A percentile compares a stretch with the other conserved stretches of the same genome.
Conservation (phyloP, 2,888 invertebrate species). For the Mythimna ferrago region DNA sequence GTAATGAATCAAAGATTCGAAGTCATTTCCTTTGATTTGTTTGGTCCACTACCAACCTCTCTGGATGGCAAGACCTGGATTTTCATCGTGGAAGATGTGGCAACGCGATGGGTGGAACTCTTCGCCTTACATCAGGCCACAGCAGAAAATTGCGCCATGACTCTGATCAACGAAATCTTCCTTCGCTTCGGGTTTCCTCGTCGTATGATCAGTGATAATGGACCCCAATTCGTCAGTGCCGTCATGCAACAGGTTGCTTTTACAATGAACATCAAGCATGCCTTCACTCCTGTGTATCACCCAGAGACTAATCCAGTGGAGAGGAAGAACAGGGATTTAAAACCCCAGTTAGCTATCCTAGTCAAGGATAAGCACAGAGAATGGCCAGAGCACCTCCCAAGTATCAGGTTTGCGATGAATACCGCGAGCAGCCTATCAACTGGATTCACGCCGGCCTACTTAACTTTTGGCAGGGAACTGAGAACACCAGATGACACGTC, state of each 20-base stretch:
- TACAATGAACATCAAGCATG: background rate
- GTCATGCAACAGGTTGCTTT: background rate
- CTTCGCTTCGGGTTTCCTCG: constrained; percentile 71
- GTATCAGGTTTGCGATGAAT: constrained; percentile 9
- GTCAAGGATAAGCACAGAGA: background rate
- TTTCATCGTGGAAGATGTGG: constrained; percentile 42
- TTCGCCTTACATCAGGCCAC: constrained; percentile 39
- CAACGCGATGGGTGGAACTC: constrained; percentile 60
- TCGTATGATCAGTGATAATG: constrained; percentile 68
- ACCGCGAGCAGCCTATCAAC: background rate
- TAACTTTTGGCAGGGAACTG: too few relatives aligned
- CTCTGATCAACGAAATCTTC: constrained; percentile 66
- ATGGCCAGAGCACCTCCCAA: constrained; percentile 1
- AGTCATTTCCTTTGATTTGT: background rate
- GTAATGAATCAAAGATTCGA: background rate
- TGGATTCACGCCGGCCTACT: background rate
- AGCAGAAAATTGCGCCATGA: constrained; percentile 61
- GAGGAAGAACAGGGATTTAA: constrained; percentile 12
- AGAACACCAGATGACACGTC: constrained; percentile 2
- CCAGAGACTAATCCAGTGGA: constrained; percentile 7
- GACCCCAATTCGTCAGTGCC: constrained; percentile 60
- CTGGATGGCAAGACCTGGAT: constrained; percentile 16
- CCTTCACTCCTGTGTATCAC: constrained; percentile 5
- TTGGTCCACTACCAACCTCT: constrained; percentile 26
- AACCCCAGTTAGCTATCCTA: constrained; percentile 13